Conservation (phyloP, 2,797 vertebrate species). For the Alauda arvensis region DNA sequence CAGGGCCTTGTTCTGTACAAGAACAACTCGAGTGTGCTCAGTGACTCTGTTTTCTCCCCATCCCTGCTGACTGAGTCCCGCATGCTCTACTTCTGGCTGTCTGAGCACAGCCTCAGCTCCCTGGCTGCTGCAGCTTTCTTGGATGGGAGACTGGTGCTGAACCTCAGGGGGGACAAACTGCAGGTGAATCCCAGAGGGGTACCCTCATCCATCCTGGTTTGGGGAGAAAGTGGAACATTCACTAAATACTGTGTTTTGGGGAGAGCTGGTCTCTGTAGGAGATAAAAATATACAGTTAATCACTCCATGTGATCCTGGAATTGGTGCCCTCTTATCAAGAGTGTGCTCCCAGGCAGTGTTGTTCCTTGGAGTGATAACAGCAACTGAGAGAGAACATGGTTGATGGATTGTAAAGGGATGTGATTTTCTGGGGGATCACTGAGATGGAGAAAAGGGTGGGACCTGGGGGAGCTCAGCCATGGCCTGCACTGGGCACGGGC, state of each 20-base stretch:
- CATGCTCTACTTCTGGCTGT: constrained; percentile 90
- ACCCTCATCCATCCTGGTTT: neutral
- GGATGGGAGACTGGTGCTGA: constrained; percentile 72
- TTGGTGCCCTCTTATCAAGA: neutral
- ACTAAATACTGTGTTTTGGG: neutral
- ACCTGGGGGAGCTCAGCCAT: neutral
- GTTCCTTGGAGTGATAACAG: neutral
- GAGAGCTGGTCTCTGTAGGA: neutral
- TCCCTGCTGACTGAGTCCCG: constrained; percentile 72
- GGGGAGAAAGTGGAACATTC: neutral
- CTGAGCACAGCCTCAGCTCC: constrained; percentile 75
- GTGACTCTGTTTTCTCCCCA: constrained; percentile 73
- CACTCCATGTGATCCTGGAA: neutral
- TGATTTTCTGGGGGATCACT: neutral
- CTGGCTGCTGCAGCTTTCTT: constrained; percentile 75
- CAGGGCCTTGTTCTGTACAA: constrained; percentile 79
- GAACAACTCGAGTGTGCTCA: constrained; percentile 57
- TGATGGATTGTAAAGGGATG: neutral
- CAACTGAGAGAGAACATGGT: neutral
- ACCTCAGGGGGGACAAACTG: constrained; percentile 72
- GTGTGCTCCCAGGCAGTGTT: neutral
- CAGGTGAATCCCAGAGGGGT: constrained; percentile 59
- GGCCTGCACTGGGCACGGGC: neutral
- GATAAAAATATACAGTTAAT: neutral
- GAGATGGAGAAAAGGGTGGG: neutral